phyloP scores from a whole-genome alignment of 2,888 invertebrate species.

The Diloba caeruleocephala region DNA sequence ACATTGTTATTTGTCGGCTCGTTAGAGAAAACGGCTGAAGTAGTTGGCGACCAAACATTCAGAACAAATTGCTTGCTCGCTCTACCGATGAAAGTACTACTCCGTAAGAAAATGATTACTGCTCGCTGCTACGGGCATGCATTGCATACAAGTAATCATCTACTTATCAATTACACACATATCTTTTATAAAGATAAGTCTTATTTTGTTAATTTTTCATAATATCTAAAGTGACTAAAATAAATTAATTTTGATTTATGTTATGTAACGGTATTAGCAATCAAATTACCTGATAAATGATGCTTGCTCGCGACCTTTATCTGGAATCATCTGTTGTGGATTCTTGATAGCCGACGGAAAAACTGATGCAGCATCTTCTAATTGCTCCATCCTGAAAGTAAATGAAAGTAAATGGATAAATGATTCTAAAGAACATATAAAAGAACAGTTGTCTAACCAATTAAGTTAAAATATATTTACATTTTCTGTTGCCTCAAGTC shows the following conservation, averaged over 20 bases:
- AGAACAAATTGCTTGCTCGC: constrained; percentile 77
- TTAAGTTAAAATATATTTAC: constrained; percentile 63
- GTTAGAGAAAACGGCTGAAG: constrained; percentile 72
- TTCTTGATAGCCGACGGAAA: constrained; percentile 64
- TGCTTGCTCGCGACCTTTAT: constrained; percentile 61
- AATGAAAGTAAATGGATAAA: constrained; percentile 20
- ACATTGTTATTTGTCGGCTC: constrained; percentile 68
- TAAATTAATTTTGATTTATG: constrained; percentile 9
- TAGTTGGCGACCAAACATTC: constrained; percentile 71
- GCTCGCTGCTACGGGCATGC: constrained; percentile 58
- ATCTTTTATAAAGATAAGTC: constrained; percentile 24
- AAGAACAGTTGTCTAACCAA: constrained; percentile 22
- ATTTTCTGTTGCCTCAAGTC: constrained; percentile 78
- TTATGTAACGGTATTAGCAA: constrained; percentile 5
- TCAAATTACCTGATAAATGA: constrained; percentile 64
- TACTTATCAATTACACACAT: constrained; percentile 46
- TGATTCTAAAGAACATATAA: constrained; percentile 3
- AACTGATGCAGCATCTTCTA: constrained; percentile 63
- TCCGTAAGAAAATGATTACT: constrained; percentile 70
- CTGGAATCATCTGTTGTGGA: constrained; percentile 54
- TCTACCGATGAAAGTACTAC: constrained; percentile 73
- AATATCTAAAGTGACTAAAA: constrained; percentile 4
- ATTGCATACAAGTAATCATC: constrained; percentile 55
- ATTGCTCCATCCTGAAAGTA: constrained; percentile 76
- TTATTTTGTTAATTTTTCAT: constrained; percentile 1